phyloP scores from a whole-genome alignment of 2,113 vertebrate species.

The Bufo gargarizans region DNA sequence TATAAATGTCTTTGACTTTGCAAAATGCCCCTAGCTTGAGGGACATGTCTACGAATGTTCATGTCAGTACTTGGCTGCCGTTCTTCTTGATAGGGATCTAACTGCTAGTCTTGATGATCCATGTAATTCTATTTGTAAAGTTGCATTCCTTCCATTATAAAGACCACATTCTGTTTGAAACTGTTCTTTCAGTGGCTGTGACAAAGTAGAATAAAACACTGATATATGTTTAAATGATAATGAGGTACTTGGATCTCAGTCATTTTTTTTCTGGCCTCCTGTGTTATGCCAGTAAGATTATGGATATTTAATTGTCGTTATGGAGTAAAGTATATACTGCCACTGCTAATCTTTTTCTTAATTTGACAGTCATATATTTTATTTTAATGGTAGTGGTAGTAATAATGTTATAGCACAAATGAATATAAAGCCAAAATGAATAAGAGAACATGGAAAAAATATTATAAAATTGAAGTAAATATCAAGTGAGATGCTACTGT shows the following conservation, averaged over 20 bases:
- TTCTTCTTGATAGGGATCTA: neutral
- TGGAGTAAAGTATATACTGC: constrained; percentile 8
- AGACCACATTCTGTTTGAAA: neutral
- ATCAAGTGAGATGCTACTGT: neutral
- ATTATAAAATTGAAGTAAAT: neutral
- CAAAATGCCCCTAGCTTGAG: neutral
- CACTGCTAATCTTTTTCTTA: neutral
- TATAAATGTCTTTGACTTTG: neutral
- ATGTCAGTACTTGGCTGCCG: too few relatives aligned
- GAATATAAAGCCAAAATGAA: neutral
- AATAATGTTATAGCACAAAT: neutral
- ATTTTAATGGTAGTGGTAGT: neutral
- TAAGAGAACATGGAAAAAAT: neutral
- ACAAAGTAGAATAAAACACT: neutral
- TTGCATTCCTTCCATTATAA: neutral
- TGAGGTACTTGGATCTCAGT: neutral
- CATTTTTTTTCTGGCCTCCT: constrained; percentile 21
- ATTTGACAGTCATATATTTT: neutral
- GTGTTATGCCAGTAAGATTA: constrained; percentile 28
- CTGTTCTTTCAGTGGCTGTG: neutral
- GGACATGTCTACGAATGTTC: neutral
- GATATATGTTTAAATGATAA: constrained; percentile 36
- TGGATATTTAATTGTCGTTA: constrained; percentile 38
- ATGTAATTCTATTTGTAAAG: too few relatives aligned
- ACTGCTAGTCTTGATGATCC: neutral